phyloP scores from a whole-genome alignment of 2,888 invertebrate species.

The Tridacna gigas region DNA sequence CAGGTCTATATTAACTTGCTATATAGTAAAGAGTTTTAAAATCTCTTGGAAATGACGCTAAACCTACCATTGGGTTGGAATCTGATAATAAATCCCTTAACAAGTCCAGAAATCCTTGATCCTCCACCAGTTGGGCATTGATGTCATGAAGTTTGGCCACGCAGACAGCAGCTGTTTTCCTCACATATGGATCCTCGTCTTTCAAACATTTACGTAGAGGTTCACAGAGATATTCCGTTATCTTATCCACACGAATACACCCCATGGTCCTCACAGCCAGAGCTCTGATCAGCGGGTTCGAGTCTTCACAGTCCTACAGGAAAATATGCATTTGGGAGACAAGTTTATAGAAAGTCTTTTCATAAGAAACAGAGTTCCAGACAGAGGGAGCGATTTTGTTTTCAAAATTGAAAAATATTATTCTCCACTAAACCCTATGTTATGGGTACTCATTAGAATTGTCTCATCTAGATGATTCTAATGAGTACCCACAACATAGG shows the following conservation, averaged over 20 bases:
- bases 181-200: constrained; percentile 85
- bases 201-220: constrained; percentile 92
- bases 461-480: no score
- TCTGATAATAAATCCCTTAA: constrained; percentile 98
- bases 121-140: constrained; percentile 90
- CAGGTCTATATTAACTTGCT: no score
- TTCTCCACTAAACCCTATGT: no score
- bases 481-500: no score
- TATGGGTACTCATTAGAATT: no score
- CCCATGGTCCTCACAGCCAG: constrained; percentile 99
- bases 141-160: constrained; percentile 99
- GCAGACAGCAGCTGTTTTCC: constrained; percentile 99
- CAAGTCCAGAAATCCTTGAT: constrained; percentile 98
- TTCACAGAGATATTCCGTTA: constrained; percentile 99
- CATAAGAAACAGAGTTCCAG: no score
- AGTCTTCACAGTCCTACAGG: constrained; percentile 98
- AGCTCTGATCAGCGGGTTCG: constrained; percentile 99
- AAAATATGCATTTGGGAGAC: no score
- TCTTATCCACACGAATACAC: constrained; percentile 99
- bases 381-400: no score
- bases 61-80: constrained; percentile 97
- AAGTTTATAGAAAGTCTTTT: no score
- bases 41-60: no score
- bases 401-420: no score
- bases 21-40: no score